Evolutionary conservation across 2,797 vertebrate genomes (phyloP).

Genomic region (Arctocebus calabarensis): DNA sequence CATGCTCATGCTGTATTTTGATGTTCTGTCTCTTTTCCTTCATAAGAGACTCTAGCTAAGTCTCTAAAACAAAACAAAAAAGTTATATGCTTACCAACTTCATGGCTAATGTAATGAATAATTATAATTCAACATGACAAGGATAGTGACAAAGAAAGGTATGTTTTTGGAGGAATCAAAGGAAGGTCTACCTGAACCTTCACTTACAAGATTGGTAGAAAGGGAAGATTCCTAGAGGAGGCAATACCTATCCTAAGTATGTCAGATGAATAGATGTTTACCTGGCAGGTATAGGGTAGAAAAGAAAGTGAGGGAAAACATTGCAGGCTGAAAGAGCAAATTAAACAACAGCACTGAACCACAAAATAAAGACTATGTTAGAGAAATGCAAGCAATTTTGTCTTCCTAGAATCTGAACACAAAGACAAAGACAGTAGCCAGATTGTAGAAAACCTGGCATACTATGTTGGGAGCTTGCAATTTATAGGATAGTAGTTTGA

Average conservation of each 20-base stretch:
- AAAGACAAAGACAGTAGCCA: background rate
- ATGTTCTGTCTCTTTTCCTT: background rate
- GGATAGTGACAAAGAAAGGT: constrained; percentile 25
- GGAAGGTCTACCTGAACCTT: background rate
- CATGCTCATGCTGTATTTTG: background rate
- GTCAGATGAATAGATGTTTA: background rate
- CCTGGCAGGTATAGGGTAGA: background rate
- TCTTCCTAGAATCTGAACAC: background rate
- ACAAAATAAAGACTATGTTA: background rate
- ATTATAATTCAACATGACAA: constrained; percentile 35
- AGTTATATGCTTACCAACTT: background rate
- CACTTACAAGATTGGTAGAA: background rate
- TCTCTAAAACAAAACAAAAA: constrained; percentile 44
- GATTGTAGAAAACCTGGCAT: background rate
- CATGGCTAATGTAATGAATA: constrained; percentile 28
- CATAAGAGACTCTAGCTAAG: constrained; percentile 16
- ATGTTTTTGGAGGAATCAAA: background rate
- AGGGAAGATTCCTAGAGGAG: background rate
- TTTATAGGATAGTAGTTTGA: constrained; percentile 15
- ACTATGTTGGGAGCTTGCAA: background rate
- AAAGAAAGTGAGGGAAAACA: constrained; percentile 7
- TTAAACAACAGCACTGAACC: background rate
- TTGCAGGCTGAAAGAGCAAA: constrained; percentile 37
- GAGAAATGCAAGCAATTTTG: background rate
- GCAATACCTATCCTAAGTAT: background rate